phyloP scores from a whole-genome alignment of 2,797 vertebrate genomes.

The Graptemys geographica region DNA sequence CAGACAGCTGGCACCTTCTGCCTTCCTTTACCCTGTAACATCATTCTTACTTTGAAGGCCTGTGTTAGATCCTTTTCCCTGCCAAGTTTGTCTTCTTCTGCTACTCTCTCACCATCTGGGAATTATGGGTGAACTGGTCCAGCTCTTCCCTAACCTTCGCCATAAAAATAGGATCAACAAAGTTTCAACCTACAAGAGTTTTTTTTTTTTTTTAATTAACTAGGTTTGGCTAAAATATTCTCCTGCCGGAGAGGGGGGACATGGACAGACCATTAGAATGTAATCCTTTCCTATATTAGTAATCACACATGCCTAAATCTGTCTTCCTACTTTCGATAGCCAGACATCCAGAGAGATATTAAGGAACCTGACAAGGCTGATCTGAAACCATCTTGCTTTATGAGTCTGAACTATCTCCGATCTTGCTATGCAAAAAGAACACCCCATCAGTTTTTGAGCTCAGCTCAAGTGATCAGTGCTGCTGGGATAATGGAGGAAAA shows the following conservation, averaged over 20 bases:
- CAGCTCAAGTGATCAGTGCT: background rate
- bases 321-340: background rate
- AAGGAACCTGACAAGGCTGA: background rate
- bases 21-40: constrained; percentile 64
- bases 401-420: background rate
- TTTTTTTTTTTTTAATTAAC: background rate
- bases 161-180: background rate
- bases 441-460: background rate
- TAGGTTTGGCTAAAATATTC: background rate
- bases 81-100: constrained; percentile 38
- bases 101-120: constrained; percentile 35
- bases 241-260: background rate
- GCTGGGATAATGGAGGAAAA: background rate
- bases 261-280: background rate
- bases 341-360: background rate
- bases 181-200: background rate
- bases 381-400: background rate
- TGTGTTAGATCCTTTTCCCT: constrained; percentile 42
- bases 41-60: constrained; percentile 72
- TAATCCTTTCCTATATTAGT: background rate
- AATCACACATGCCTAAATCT: background rate
- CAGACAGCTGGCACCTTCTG: constrained; percentile 77
- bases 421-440: background rate
- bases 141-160: background rate
- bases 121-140: rapidly evolving